A percentile compares a stretch with the other conserved stretches of the same genome.
phyloP scores from a whole-genome alignment of 2,113 vertebrate species.

The Gallinago jamesoni region DNA sequence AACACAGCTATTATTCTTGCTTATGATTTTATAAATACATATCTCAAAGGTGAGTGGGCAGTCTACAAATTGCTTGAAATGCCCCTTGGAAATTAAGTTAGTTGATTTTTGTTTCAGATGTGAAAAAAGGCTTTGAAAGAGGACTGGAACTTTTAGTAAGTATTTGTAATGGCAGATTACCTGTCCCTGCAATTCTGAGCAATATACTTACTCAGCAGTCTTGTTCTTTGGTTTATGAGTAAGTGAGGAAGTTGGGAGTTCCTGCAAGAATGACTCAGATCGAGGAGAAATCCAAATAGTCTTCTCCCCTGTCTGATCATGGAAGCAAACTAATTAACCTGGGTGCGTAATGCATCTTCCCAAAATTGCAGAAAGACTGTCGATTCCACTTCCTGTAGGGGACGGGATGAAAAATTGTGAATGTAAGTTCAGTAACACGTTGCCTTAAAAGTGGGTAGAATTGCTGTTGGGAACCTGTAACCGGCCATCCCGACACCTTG shows the following conservation, averaged over 20 bases:
- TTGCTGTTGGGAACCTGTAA: background rate
- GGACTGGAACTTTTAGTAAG: background rate
- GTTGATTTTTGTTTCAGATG: background rate
- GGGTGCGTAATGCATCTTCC: background rate
- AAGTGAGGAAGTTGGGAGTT: slow-evolving; percentile 36
- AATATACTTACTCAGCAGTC: background rate
- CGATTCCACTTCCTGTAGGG: background rate
- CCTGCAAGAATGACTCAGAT: background rate
- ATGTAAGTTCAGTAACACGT: rapidly evolving
- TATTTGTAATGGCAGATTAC: background rate
- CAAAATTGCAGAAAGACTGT: background rate
- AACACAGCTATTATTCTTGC: background rate
- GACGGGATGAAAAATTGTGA: background rate
- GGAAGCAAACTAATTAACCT: background rate
- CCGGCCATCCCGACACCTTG: background rate
- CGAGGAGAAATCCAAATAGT: background rate
- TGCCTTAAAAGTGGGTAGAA: background rate
- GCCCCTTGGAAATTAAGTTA: background rate
- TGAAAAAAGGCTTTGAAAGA: background rate
- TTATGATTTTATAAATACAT: rapidly evolving
- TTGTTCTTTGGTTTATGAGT: background rate
- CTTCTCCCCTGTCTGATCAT: background rate
- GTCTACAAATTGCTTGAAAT: background rate
- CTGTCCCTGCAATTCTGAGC: background rate
- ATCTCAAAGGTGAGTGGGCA: background rate